Conservation (phyloP, 1,140 invertebrate genomes). For the Bombus ignitus region DNA sequence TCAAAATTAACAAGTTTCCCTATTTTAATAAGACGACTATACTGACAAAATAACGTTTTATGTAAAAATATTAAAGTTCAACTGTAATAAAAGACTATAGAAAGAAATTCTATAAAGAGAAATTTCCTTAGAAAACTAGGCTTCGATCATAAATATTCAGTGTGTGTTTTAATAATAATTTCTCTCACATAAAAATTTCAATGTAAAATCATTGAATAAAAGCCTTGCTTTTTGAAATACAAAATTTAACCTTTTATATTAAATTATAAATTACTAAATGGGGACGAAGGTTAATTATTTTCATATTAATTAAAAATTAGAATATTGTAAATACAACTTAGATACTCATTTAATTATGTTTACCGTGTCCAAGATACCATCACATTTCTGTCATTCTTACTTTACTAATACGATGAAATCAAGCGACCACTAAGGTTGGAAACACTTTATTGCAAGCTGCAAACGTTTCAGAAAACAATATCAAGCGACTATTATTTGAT, state of each 20-base stretch:
- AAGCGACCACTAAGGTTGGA: neutral
- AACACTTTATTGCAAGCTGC: neutral
- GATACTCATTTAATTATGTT: neutral
- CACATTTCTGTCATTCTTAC: neutral
- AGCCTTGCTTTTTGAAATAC: neutral
- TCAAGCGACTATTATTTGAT: neutral
- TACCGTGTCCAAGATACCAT: neutral
- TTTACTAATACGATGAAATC: too few relatives aligned
- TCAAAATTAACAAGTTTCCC: neutral
- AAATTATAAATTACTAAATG: neutral
- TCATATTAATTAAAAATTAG: neutral
- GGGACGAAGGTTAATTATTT: neutral
- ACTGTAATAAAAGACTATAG: too few relatives aligned
- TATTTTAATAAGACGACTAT: too few relatives aligned
- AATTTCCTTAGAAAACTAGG: too few relatives aligned
- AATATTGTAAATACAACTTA: neutral
- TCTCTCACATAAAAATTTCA: neutral
- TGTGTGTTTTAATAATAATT: too few relatives aligned
- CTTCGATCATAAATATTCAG: too few relatives aligned
- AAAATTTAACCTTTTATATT: neutral
- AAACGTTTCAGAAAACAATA: neutral
- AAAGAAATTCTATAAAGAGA: too few relatives aligned
- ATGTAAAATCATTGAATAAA: neutral
- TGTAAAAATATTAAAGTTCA: too few relatives aligned
- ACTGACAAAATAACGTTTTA: neutral